Evolutionary conservation across 2,113 vertebrate species (phyloP), one percentile per base, ranked within the genome.

Genomic region (Ophthalmolycus amberensis): DNA sequence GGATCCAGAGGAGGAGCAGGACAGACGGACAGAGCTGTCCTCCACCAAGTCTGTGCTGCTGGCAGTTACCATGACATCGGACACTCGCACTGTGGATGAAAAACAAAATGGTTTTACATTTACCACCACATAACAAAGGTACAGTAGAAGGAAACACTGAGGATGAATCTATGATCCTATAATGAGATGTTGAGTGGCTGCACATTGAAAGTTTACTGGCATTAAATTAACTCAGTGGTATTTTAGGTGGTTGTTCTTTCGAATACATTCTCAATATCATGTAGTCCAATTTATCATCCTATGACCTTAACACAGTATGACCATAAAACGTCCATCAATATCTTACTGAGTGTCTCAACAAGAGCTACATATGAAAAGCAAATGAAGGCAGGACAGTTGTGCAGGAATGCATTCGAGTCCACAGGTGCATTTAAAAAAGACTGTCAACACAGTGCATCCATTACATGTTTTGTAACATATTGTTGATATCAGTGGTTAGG

Each of bases 21-120:
- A 25, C 25, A 25, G 25, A 25, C 25, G 25, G 25, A 25, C 25
- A 25, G 25, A 29, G 27, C 27, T 29, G 27, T 29, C 27, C 27
- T 29, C 27, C 27, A 29, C 1, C 2, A 93, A 40, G 32, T 89
- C 73, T 75, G 71, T 63, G 67, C 0, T 70, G 37, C 0, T 79
- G 42, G 27, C 1, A 0, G 1, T 40, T 54, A 83, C 54, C 4
- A 0, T 14, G 1, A 89, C 78, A 52, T 48, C 71, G 10, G 67
- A 72, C 40, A 92, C 75, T 60, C 4, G 56, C 0, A 0, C 90
- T 91, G 77, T 62, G 46, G 63, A 37, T 42, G 16, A 32, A 63
- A 81, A 78, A 73, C 25, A 25, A 25, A 25, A 25, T 25, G 25
- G 25, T 25, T 25, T 25, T 25, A 25, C 25, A 25, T 25, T 25